A percentile compares a stretch with the other conserved stretches of the same genome.
Evolutionary conservation across 2,888 invertebrate genomes (phyloP).

Genomic region (Hirtodrosophila alboralis): DNA sequence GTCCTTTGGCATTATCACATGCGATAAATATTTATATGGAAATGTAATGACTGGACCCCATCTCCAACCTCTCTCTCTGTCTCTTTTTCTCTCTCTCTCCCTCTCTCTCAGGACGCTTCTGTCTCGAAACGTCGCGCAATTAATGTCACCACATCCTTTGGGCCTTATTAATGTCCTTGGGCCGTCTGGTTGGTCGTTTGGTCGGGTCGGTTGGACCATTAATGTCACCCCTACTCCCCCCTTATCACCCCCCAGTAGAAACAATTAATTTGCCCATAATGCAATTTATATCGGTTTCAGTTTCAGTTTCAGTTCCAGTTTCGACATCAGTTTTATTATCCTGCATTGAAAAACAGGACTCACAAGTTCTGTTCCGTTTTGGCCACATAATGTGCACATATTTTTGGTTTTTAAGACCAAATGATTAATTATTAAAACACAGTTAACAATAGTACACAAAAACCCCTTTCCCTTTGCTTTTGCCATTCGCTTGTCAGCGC

Average conservation of each 20-base stretch:
- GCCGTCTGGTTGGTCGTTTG: conserved; percentile 21
- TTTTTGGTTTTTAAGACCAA: conserved; percentile 58
- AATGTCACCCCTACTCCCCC: conserved; percentile 57
- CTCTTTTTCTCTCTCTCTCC: background rate
- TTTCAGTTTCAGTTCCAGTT: conserved; percentile 10
- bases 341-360: conserved; percentile 18
- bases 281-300: conserved; percentile 78
- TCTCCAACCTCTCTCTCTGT: background rate
- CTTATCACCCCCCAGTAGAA: conserved; percentile 69
- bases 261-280: conserved; percentile 79
- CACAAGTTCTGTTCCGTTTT: conserved; percentile 14
- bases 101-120: conserved; percentile 1
- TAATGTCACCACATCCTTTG: conserved; percentile 79
- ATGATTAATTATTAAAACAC: conserved; percentile 76
- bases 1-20: conserved; percentile 68
- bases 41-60: conserved; percentile 79
- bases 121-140: conserved; percentile 68
- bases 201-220: conserved; percentile 53
- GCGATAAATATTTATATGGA: conserved; percentile 80
- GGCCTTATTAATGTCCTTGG: conserved; percentile 80
- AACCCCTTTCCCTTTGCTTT: conserved; percentile 5
- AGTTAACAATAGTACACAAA: conserved; percentile 41
- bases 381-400: conserved; percentile 62
- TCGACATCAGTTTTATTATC: conserved; percentile 19
- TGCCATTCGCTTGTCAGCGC: conserved; percentile 3